Conservation (phyloP, 2,113 vertebrate species). For the Rhombomys opimus region DNA sequence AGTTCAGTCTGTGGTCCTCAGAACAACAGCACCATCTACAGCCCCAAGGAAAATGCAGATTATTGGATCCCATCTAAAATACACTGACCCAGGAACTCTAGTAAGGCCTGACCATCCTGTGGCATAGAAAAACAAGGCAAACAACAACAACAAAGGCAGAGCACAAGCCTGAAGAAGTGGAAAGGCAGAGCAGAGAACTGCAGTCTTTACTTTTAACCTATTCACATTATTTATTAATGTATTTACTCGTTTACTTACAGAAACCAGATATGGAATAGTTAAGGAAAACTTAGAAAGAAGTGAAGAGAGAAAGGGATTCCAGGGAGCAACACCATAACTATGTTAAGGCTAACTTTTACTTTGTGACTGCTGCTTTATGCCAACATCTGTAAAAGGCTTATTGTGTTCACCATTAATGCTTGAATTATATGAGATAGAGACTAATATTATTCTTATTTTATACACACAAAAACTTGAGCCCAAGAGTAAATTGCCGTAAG, state of each 20-base stretch:
- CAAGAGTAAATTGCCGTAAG: constrained; percentile 7
- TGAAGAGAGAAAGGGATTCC: neutral
- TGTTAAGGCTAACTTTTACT: neutral
- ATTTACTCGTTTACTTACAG: neutral
- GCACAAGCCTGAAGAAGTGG: neutral
- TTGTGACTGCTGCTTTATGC: neutral
- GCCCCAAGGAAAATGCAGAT: neutral
- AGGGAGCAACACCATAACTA: neutral
- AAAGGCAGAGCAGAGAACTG: neutral
- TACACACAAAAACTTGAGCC: constrained; percentile 24
- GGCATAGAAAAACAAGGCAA: neutral
- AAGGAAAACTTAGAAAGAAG: neutral
- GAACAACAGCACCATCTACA: neutral
- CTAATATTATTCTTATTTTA: neutral
- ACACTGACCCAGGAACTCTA: neutral
- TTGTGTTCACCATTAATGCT: neutral
- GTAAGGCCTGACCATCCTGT: neutral
- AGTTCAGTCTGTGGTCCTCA: neutral
- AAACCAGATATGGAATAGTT: neutral
- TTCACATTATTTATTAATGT: neutral
- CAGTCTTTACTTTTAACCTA: neutral
- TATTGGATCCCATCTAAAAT: neutral
- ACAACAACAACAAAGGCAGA: neutral
- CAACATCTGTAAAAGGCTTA: neutral
- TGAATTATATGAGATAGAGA: neutral